These are phyloP conservation scores for Oligia fasciuncula DNA, from an alignment of 2,888 invertebrate species.

Conservation along the genomic window DNA sequence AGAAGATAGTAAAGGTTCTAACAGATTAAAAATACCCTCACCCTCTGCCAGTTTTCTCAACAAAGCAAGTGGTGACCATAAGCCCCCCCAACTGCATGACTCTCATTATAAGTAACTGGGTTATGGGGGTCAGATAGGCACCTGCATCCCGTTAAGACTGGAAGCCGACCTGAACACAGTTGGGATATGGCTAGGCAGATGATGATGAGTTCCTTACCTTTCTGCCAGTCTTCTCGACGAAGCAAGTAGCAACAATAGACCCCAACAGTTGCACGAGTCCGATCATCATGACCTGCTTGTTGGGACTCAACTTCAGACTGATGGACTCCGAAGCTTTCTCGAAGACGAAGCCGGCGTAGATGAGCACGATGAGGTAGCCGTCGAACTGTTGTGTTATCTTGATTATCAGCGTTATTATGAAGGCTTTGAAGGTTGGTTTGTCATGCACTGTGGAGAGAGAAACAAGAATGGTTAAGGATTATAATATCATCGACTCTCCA, in stretches of 20 bases:
- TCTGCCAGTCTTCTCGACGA: slow-evolving; percentile 86
- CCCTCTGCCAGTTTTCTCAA: slow-evolving; percentile 47
- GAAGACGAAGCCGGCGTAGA: slow-evolving; percentile 85
- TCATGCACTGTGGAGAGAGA: slow-evolving; percentile 79
- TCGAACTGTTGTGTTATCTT: slow-evolving; percentile 87
- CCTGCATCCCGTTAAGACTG: too few species aligned
- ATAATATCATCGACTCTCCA: not conserved
- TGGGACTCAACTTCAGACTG: slow-evolving; percentile 80
- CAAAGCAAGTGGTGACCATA: too few species aligned
- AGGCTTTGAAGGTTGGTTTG: slow-evolving; percentile 83
- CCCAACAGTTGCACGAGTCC: slow-evolving; percentile 84
- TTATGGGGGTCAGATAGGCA: too few species aligned
- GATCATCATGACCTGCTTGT: slow-evolving; percentile 86
- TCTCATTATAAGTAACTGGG: too few species aligned
- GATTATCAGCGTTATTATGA: slow-evolving; percentile 84
- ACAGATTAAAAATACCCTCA: slow-evolving; percentile 51
- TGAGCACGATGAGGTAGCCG: slow-evolving; percentile 86
- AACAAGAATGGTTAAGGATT: not conserved
- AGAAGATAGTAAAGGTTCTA: not conserved
- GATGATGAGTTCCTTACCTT: slow-evolving; percentile 66
- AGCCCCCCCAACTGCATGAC: too few species aligned
- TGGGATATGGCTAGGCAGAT: too few species aligned
- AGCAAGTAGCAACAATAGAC: slow-evolving; percentile 81
- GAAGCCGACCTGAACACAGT: too few species aligned
- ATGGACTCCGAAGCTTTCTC: slow-evolving; percentile 81